Base-by-base conservation (phyloP, 2,888 invertebrate species). In the Eudemis profundana region DNA sequence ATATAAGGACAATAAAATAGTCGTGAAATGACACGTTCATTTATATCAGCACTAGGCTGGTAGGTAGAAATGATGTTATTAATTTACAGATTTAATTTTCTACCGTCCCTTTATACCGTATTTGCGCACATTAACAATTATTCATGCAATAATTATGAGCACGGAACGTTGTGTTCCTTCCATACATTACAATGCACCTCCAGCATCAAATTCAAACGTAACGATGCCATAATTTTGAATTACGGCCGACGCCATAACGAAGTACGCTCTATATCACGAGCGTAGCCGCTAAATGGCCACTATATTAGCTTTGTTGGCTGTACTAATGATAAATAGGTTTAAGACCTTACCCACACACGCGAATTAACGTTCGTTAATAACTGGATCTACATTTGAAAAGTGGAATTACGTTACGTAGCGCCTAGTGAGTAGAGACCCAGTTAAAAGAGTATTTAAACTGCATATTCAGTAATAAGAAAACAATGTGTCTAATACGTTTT, bases 261-360 rank as follows among this genome's bases (percentile, higher is more conserved):
- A 62, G 62, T 62, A 47, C 47, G 38, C 47, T 38, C 54, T 62
- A 56, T 62, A 62, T 62, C 62, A 76, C 74, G 77, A 57, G 74
- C 74, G 79, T 76, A 74, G 75, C 80, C 78, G 82, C 83, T 86
- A 87, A 88, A 87, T 86, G 86, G 74, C 70, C 78, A 76, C 78
- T 82, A 78, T 84, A 85, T 85, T 85, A 85, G 85, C 82, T 54
- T 46, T 61, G 53, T 23, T 38, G 51, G 51, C 61, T 36, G 44
- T 36, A 51, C 64, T 57, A 62, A 57, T 65, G 57, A 59, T 42
- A 66, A 66, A 68, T 66, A 54, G 66, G 66, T 66, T 54, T 62
- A 54, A 40, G 47, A 49, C 54, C 50, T 27, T 61, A 47, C 50
- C 57, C 50, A 42, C 42, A 33, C 51, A 51, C 61, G 61, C 42